These are phyloP conservation scores for Synergus umbraculus DNA, from an alignment of 2,888 invertebrate species.

Conservation along the genomic window DNA sequence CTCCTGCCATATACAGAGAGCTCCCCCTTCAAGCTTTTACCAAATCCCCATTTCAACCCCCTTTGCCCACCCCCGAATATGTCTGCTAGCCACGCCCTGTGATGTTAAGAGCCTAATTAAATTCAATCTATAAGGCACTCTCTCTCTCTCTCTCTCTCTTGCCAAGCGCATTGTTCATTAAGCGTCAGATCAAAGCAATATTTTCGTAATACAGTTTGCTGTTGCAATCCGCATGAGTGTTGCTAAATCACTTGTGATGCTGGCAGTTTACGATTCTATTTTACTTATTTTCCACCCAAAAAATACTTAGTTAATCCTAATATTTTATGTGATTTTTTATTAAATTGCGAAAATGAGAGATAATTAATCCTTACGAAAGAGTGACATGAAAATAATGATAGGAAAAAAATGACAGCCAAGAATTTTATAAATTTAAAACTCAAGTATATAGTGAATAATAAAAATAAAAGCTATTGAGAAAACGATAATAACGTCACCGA, in stretches of 20 bases:
- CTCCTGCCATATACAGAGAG: conserved; percentile 49
- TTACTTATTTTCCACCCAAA: too few species aligned
- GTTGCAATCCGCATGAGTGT: not conserved
- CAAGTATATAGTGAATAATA: too few species aligned
- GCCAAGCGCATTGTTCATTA: conserved; percentile 69
- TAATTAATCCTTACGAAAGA: too few species aligned
- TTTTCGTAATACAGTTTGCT: conserved; percentile 70
- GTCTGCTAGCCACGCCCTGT: conserved; percentile 53
- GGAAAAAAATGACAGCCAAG: too few species aligned
- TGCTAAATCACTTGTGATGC: conserved; percentile 56
- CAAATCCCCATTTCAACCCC: conserved; percentile 51
- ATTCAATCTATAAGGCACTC: conserved; percentile 73
- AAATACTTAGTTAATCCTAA: too few species aligned
- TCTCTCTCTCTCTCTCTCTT: conserved; percentile 58
- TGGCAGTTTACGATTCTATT: conserved; percentile 41
- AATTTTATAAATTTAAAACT: too few species aligned
- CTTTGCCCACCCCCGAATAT: conserved; percentile 51
- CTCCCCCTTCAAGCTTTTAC: conserved; percentile 51
- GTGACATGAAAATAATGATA: too few species aligned
- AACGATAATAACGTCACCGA: too few species aligned
- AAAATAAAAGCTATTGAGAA: too few species aligned
- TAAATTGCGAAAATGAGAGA: too few species aligned
- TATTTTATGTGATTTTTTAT: too few species aligned
- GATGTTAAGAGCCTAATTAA: conserved; percentile 75
- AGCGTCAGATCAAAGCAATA: conserved; percentile 73